Evolutionary conservation across 2,888 invertebrate species (phyloP).

Genomic region (Andrena flavipes): DNA sequence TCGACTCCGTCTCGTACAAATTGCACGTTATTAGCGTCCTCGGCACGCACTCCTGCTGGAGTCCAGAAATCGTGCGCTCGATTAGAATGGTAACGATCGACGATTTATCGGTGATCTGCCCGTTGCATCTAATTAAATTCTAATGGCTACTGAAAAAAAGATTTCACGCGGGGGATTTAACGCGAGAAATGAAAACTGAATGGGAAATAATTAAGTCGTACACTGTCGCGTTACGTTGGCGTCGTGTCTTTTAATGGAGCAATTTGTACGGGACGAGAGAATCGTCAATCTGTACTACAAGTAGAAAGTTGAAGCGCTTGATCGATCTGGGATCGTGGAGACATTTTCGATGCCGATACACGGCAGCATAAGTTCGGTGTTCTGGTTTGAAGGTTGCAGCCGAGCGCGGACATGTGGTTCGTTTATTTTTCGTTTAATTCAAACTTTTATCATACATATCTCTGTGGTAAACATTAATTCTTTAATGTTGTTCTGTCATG

Average conservation of each 20-base stretch:
- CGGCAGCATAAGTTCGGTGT: no score
- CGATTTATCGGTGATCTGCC: background rate
- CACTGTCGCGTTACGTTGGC: slow-evolving; percentile 7
- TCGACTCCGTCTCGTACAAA: background rate
- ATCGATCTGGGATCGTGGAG: slow-evolving; percentile 1
- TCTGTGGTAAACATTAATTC: no score
- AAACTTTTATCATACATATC: no score
- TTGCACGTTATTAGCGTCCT: background rate
- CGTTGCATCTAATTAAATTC: slow-evolving; percentile 3
- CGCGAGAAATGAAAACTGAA: background rate
- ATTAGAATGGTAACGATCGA: background rate
- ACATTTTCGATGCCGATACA: background rate
- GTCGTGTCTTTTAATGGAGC: background rate
- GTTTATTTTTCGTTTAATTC: background rate
- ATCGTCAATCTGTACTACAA: slow-evolving; percentile 21
- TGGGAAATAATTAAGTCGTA: background rate
- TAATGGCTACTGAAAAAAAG: slow-evolving; percentile 8
- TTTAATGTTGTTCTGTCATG: no score
- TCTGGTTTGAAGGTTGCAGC: slow-evolving; percentile 5
- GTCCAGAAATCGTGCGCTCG: background rate
- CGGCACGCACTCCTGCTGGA: background rate
- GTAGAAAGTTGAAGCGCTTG: slow-evolving; percentile 40
- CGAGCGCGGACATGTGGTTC: background rate
- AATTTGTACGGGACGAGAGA: slow-evolving; percentile 16
- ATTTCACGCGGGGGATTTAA: background rate